These are phyloP conservation scores for Lepidurus couesii DNA, from an alignment of 1,140 invertebrate genomes.

Conservation along the genomic window DNA sequence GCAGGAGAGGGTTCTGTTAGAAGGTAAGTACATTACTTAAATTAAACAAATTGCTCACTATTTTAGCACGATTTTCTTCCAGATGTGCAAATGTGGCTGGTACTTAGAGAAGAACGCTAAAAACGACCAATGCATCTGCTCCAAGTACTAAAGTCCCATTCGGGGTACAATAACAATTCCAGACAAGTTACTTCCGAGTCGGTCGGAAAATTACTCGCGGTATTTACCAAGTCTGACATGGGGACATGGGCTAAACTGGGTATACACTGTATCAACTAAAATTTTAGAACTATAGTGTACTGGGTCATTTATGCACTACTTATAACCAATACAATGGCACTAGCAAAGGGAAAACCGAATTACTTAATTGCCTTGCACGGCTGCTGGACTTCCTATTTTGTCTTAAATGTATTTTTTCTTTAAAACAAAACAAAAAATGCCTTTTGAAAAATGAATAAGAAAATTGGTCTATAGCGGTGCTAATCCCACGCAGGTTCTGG, in stretches of 20 bases:
- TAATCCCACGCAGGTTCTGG: too few species aligned
- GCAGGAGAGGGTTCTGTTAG: too few species aligned
- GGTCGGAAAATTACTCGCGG: not conserved
- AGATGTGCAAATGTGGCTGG: too few species aligned
- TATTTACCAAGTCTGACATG: not conserved
- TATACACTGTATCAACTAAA: not conserved
- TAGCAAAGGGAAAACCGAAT: not conserved
- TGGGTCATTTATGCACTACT: not conserved
- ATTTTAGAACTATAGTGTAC: not conserved
- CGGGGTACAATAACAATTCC: not conserved
- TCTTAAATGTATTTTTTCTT: too few species aligned
- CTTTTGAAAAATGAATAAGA: too few species aligned
- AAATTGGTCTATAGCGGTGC: too few species aligned
- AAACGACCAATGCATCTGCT: not conserved
- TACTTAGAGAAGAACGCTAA: not conserved
- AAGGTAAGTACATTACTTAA: too few species aligned
- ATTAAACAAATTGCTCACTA: too few species aligned
- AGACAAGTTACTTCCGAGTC: not conserved
- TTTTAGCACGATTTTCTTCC: too few species aligned
- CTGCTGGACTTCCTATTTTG: too few species aligned
- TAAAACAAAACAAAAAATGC: too few species aligned
- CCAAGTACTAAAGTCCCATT: not conserved
- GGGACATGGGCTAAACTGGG: not conserved
- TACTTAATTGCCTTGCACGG: too few species aligned
- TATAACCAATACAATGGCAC: not conserved